Percentiles rank a stretch among this genome's conserved stretches.
Evolutionary conservation across 2,113 vertebrate genomes (phyloP).

Genomic region (Hydrolagus affinis): DNA sequence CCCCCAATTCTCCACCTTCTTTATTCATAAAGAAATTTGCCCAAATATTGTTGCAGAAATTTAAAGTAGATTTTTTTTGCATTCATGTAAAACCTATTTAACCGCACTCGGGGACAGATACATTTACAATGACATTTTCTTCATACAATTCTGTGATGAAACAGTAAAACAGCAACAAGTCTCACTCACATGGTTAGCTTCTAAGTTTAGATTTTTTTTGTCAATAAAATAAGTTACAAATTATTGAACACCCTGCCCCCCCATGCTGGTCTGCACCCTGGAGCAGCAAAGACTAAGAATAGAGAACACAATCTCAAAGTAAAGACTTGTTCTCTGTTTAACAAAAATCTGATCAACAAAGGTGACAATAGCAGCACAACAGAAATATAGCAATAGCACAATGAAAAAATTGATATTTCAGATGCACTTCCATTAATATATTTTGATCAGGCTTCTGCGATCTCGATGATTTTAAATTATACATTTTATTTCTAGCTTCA

Average conservation of each 20-base stretch:
- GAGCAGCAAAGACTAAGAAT: constrained; percentile 1
- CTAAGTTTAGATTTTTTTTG: constrained; percentile 15
- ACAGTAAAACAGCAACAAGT: constrained; percentile 7
- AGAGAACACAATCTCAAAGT: not conserved
- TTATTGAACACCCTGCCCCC: not conserved
- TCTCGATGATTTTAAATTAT: constrained; percentile 21
- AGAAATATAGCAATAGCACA: constrained; percentile 18
- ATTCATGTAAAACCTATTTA: constrained; percentile 8
- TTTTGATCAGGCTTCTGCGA: not conserved
- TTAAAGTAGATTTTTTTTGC: not conserved
- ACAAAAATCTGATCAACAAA: not conserved
- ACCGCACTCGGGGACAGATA: not conserved
- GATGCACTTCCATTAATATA: not conserved
- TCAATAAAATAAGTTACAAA: not conserved
- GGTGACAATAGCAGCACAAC: constrained; percentile 8
- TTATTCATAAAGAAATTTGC: not conserved
- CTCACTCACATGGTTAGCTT: not conserved
- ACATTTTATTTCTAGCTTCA: constrained; percentile 9
- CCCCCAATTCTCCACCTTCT: not conserved
- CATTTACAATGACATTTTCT: not conserved
- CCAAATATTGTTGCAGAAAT: not conserved
- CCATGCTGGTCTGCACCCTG: not conserved
- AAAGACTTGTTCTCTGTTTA: not conserved
- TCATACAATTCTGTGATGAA: not conserved
- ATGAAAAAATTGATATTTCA: not conserved